A percentile compares a stretch with the other conserved stretches of the same genome.
Evolutionary conservation across 2,888 invertebrate genomes (phyloP).

Genomic region (Spicauda simplicius): DNA sequence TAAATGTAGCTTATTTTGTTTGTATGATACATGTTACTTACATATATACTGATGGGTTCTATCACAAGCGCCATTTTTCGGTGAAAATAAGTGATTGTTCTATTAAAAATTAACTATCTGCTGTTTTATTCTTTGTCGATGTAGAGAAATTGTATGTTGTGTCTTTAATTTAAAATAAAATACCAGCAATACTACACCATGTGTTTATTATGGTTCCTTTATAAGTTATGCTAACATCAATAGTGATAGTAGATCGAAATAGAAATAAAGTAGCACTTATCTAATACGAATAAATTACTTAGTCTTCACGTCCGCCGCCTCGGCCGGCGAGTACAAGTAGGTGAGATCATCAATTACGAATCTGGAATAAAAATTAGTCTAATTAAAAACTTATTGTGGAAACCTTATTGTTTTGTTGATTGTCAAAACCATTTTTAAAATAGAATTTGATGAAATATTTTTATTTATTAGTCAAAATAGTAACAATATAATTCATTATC

Average conservation of each 20-base stretch:
- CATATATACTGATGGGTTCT: too few relatives aligned
- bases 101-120: background rate
- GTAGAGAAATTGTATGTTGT: slow-evolving; percentile 5
- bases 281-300: slow-evolving; percentile 19
- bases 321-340: slow-evolving; percentile 60
- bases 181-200: slow-evolving; percentile 14
- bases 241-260: slow-evolving; percentile 14
- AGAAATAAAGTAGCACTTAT: slow-evolving; percentile 11
- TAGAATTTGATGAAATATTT: too few relatives aligned
- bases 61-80: too few relatives aligned
- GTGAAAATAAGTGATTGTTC: too few relatives aligned
- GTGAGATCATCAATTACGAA: slow-evolving; percentile 88
- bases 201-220: slow-evolving; percentile 23
- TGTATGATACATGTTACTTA: too few relatives aligned
- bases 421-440: too few relatives aligned
- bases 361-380: slow-evolving; percentile 68
- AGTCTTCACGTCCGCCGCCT: slow-evolving; percentile 54
- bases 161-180: slow-evolving; percentile 33
- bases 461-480: too few relatives aligned
- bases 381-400: too few relatives aligned
- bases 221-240: slow-evolving; percentile 15
- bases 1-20: too few relatives aligned
- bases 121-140: background rate
- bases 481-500: too few relatives aligned
- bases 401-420: too few relatives aligned